Percentiles rank a stretch among this genome's conserved stretches.
Evolutionary conservation across 2,113 vertebrate species (phyloP).

Genomic region (Callipepla squamata): DNA sequence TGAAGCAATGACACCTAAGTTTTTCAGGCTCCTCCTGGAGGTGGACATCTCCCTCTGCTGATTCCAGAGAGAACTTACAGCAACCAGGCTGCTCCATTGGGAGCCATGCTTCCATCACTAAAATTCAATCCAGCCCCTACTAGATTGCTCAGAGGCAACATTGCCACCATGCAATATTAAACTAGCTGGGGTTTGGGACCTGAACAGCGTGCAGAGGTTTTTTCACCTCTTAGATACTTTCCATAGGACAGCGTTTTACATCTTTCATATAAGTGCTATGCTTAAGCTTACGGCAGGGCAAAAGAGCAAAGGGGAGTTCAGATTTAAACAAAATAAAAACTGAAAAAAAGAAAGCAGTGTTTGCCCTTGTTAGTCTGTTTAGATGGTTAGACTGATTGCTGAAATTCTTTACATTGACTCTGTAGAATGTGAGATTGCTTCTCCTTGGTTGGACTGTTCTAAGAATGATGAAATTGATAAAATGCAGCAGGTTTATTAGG

Average conservation of each 20-base stretch:
- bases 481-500: not conserved
- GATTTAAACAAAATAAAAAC: not conserved
- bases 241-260: not conserved
- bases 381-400: not conserved
- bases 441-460: not conserved
- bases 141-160: not conserved
- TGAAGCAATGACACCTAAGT: not conserved
- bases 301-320: not conserved
- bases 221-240: not conserved
- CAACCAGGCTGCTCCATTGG: not conserved
- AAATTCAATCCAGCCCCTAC: not conserved
- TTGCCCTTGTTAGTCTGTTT: not conserved
- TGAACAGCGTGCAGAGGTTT: not conserved
- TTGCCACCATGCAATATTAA: not conserved
- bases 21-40: not conserved
- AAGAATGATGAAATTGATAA: not conserved
- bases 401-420: not conserved
- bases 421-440: not conserved
- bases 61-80: not conserved
- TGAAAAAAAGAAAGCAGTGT: not conserved
- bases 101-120: not conserved
- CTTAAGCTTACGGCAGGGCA: not conserved
- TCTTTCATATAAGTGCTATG: not conserved
- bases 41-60: not conserved
- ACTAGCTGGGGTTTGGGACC: not conserved